Evolutionary conservation across 2,888 invertebrate species (phyloP).

Genomic region (Micropterix aruncella): DNA sequence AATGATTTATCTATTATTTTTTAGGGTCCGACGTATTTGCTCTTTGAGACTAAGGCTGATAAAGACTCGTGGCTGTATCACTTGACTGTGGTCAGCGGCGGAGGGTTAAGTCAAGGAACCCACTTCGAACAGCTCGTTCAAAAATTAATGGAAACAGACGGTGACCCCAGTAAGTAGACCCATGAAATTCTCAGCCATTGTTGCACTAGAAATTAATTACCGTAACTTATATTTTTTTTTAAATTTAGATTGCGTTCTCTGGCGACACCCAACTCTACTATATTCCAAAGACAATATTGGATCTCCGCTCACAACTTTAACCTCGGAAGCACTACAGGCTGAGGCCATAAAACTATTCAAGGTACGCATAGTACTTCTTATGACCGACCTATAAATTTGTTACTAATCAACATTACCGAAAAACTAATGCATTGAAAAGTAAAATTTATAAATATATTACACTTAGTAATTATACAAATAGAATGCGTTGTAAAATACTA

Average conservation of each 20-base stretch:
- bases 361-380: slow-evolving; percentile 30
- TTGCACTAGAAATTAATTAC: too few species aligned
- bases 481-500: too few species aligned
- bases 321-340: slow-evolving; percentile 75
- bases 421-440: too few species aligned
- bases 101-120: slow-evolving; percentile 81
- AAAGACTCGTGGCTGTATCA: slow-evolving; percentile 82
- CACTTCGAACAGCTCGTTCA: slow-evolving; percentile 93
- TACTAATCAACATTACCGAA: too few species aligned
- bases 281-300: slow-evolving; percentile 86
- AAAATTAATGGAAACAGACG: slow-evolving; percentile 92
- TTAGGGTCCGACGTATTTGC: slow-evolving; percentile 83
- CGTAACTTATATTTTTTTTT: too few species aligned
- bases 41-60: slow-evolving; percentile 86
- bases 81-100: slow-evolving; percentile 84
- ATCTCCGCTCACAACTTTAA: slow-evolving; percentile 80
- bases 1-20: slow-evolving; percentile 3
- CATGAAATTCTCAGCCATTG: slow-evolving; percentile 1
- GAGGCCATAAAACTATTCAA: slow-evolving; percentile 92
- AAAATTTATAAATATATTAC: too few species aligned
- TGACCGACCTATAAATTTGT: not conserved
- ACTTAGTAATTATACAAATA: too few species aligned
- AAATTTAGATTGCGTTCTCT: slow-evolving; percentile 65
- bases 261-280: slow-evolving; percentile 84
- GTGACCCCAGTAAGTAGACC: slow-evolving; percentile 63